These are phyloP conservation scores for Allobates femoralis DNA, from an alignment of 2,797 vertebrate genomes.

Conservation along the genomic window DNA sequence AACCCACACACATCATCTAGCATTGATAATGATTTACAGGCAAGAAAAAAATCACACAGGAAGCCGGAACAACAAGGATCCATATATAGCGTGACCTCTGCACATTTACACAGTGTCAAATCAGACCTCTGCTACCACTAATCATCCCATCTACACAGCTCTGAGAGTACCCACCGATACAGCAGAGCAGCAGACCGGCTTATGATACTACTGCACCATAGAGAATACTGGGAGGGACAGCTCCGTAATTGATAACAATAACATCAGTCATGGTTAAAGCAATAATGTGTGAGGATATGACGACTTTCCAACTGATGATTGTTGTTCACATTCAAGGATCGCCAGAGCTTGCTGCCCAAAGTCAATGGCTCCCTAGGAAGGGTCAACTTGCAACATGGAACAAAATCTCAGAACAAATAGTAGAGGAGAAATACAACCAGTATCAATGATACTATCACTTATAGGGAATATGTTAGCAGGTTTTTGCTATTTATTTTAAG, in stretches of 20 bases:
- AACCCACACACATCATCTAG: background rate
- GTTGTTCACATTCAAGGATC: background rate
- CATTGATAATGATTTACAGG: conserved; percentile 36
- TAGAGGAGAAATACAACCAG: background rate
- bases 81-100: conserved; percentile 34
- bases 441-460: no score
- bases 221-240: background rate
- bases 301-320: background rate
- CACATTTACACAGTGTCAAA: conserved; percentile 22
- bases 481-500: no score
- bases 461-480: no score
- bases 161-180: background rate
- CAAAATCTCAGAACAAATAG: background rate
- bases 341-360: background rate
- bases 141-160: background rate
- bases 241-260: background rate
- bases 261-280: background rate
- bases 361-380: background rate
- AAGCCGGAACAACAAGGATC: conserved; percentile 14
- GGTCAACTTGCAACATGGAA: background rate
- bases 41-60: background rate
- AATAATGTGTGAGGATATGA: conserved; percentile 15
- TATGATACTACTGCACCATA: background rate
- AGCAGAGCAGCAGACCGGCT: background rate
- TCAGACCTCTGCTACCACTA: background rate